Evolutionary conservation across 2,797 vertebrate genomes (phyloP).

Genomic region (Thamnophis elegans): DNA sequence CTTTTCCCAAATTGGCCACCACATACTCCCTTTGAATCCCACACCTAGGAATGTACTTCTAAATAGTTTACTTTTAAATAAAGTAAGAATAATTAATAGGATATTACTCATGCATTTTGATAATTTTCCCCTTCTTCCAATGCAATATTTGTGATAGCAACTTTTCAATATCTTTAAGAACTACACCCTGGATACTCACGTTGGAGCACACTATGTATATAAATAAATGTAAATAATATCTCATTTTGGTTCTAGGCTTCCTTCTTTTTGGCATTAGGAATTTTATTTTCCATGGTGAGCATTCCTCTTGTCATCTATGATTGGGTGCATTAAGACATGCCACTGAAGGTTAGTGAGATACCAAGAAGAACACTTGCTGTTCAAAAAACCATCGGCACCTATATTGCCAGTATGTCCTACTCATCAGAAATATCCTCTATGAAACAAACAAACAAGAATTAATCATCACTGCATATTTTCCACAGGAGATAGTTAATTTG

Average conservation of each 20-base stretch:
- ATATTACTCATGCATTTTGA: neutral
- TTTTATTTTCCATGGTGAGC: conserved; percentile 76
- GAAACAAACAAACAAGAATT: conserved; percentile 59
- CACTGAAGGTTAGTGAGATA: conserved; percentile 55
- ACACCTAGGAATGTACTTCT: neutral
- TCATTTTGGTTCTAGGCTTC: conserved; percentile 68
- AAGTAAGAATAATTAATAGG: neutral
- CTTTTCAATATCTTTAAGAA: neutral
- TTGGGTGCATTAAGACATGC: conserved; percentile 69
- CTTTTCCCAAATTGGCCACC: neutral
- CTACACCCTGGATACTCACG: neutral
- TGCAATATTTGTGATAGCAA: neutral
- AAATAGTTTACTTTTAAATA: neutral
- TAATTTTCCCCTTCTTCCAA: neutral
- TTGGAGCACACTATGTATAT: neutral
- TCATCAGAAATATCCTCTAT: conserved; percentile 67
- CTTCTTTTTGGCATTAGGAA: conserved; percentile 72
- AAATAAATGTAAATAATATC: conserved; percentile 46
- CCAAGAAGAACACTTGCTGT: conserved; percentile 52
- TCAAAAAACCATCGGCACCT: conserved; percentile 56
- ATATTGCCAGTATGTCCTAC: conserved; percentile 56
- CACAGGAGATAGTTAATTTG: conserved; percentile 50
- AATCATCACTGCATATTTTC: conserved; percentile 28
- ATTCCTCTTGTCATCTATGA: conserved; percentile 81
- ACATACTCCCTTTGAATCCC: neutral